phyloP scores from a whole-genome alignment of 2,888 invertebrate genomes.

The Dicyrtoma fusca region DNA sequence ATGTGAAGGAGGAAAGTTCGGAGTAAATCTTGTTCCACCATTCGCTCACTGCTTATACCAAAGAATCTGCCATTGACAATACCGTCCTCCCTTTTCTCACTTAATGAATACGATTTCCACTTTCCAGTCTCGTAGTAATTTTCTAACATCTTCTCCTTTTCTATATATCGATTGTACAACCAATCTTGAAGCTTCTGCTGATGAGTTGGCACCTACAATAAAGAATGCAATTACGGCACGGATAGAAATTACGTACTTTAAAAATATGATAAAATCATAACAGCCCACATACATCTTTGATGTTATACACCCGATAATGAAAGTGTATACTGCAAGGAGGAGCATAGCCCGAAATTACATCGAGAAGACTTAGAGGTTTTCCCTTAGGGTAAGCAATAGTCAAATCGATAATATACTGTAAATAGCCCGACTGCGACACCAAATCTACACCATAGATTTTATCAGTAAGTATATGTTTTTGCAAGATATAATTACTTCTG shows the following conservation, averaged over 20 bases:
- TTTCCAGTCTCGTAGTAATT: slow-evolving; percentile 77
- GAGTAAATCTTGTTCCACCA: slow-evolving; percentile 72
- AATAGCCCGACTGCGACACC: slow-evolving; percentile 49
- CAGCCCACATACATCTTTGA: slow-evolving; percentile 57
- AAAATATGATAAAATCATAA: no score
- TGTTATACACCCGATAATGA: slow-evolving; percentile 52
- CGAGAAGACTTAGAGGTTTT: slow-evolving; percentile 71
- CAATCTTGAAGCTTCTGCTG: slow-evolving; percentile 79
- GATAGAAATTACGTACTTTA: no score
- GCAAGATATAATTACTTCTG: no score
- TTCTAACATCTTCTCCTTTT: slow-evolving; percentile 84
- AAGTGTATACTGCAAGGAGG: slow-evolving; percentile 59
- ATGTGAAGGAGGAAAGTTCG: slow-evolving; percentile 74
- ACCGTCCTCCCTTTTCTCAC: slow-evolving; percentile 17
- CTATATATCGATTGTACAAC: slow-evolving; percentile 84
- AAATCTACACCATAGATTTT: slow-evolving; percentile 29
- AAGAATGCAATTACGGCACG: no score
- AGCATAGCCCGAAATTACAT: slow-evolving; percentile 71
- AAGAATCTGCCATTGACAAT: slow-evolving; percentile 11
- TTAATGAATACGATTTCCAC: slow-evolving; percentile 37
- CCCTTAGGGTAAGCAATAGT: slow-evolving; percentile 90
- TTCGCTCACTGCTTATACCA: neutral
- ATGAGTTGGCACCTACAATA: slow-evolving; percentile 72
- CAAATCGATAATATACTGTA: slow-evolving; percentile 85
- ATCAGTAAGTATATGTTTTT: no score